phyloP scores from a whole-genome alignment of 2,113 vertebrate genomes.

The Condylura cristata region DNA sequence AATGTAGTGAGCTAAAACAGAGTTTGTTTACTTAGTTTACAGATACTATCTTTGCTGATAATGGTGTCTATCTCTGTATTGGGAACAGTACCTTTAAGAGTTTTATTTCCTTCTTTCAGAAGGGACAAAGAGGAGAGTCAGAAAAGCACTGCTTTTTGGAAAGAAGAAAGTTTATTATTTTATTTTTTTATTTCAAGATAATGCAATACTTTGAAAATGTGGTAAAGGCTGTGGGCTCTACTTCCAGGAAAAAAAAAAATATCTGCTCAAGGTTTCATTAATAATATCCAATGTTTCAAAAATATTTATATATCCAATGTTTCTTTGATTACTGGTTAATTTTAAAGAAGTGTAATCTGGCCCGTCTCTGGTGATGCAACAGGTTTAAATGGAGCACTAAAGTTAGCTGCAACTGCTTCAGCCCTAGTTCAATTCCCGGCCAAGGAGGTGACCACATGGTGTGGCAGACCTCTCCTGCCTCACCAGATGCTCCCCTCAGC shows the following conservation, averaged over 20 bases:
- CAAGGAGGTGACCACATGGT: no score
- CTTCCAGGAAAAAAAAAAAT: conserved; percentile 19
- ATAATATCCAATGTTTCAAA: background rate
- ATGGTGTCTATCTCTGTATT: background rate
- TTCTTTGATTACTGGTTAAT: background rate
- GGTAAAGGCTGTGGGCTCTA: background rate
- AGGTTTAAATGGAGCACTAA: no score
- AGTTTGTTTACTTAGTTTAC: background rate
- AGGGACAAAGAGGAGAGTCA: background rate
- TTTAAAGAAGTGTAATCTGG: background rate
- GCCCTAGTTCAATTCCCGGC: no score
- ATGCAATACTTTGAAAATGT: conserved; percentile 27
- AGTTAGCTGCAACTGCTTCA: no score
- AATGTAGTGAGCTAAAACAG: background rate
- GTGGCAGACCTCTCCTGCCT: no score
- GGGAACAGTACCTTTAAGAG: background rate
- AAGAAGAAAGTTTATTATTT: no score
- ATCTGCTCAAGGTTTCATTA: background rate
- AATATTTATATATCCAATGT: background rate
- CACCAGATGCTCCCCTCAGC: no score
- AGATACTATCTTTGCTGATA: background rate
- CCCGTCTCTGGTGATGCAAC: no score
- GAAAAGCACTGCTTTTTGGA: background rate
- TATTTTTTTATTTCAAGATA: no score
- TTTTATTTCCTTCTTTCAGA: background rate